phyloP scores from a whole-genome alignment of 2,797 vertebrate species.

The Onychomys torridus region DNA sequence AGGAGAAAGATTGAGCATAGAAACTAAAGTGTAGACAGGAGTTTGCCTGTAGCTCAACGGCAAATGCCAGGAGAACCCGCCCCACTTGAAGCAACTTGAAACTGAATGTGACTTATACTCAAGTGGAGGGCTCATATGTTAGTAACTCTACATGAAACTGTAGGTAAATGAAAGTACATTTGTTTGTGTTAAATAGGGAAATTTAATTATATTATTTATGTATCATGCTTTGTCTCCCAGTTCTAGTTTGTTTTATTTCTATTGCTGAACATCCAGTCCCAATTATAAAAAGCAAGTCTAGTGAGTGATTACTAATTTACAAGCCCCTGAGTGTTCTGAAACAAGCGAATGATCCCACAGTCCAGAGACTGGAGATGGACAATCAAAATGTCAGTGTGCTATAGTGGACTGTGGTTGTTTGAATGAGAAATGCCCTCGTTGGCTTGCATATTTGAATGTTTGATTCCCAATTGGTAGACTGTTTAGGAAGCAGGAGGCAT shows the following conservation, averaged over 20 bases:
- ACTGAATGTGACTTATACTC: neutral
- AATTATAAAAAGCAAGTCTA: neutral
- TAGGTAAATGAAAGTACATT: neutral
- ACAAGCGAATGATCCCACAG: neutral
- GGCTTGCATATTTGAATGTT: neutral
- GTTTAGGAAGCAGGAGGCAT: neutral
- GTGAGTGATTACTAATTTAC: neutral
- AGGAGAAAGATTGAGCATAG: neutral
- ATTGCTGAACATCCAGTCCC: neutral
- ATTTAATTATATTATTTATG: neutral
- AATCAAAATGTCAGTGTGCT: neutral
- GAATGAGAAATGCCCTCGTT: neutral
- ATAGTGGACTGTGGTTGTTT: neutral
- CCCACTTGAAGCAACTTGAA: constrained; percentile 33
- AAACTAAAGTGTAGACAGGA: neutral
- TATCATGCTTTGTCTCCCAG: neutral
- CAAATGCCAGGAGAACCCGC: neutral
- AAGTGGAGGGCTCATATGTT: neutral
- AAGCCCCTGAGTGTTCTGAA: neutral
- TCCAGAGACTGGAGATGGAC: neutral
- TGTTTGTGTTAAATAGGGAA: constrained; percentile 41
- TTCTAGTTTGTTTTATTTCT: constrained; percentile 28
- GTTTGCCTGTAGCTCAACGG: neutral
- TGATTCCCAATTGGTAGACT: no score
- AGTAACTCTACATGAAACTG: constrained; percentile 19